Evolutionary conservation across 2,113 vertebrate species (phyloP).

Genomic region (Apodemus sylvaticus): DNA sequence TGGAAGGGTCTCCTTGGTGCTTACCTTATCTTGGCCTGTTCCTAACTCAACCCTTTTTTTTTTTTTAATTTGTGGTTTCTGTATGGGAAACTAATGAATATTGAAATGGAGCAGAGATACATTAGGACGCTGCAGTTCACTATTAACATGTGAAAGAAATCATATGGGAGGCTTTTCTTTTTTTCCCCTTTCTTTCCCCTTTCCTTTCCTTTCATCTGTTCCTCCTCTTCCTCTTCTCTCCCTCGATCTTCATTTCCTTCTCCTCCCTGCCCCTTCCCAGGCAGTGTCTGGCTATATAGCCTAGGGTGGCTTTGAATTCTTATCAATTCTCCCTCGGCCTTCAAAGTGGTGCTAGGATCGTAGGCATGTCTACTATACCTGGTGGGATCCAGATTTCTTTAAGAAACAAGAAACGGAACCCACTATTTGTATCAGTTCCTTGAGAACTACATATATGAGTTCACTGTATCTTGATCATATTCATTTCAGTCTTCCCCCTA

Average conservation of each 20-base stretch:
- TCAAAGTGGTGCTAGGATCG: background rate
- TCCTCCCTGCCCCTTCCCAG: background rate
- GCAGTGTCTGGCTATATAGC: background rate
- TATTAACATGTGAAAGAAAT: background rate
- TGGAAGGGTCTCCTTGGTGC: background rate
- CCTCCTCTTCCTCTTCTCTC: background rate
- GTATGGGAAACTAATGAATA: background rate
- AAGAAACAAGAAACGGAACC: background rate
- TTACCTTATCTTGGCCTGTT: background rate
- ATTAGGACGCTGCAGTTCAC: background rate
- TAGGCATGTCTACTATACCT: background rate
- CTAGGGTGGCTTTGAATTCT: background rate
- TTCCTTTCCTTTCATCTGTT: background rate
- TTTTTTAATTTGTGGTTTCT: too few relatives aligned
- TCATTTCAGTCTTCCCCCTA: background rate
- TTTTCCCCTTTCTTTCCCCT: too few relatives aligned
- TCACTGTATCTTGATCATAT: background rate
- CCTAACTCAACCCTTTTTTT: too few relatives aligned
- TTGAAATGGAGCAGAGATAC: background rate
- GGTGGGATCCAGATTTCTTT: background rate
- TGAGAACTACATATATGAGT: background rate
- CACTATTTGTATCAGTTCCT: background rate
- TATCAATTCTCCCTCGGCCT: background rate
- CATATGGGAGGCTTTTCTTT: background rate
- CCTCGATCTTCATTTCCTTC: background rate